phyloP scores from a whole-genome alignment of 2,113 vertebrate genomes.

The Perca flavescens region DNA sequence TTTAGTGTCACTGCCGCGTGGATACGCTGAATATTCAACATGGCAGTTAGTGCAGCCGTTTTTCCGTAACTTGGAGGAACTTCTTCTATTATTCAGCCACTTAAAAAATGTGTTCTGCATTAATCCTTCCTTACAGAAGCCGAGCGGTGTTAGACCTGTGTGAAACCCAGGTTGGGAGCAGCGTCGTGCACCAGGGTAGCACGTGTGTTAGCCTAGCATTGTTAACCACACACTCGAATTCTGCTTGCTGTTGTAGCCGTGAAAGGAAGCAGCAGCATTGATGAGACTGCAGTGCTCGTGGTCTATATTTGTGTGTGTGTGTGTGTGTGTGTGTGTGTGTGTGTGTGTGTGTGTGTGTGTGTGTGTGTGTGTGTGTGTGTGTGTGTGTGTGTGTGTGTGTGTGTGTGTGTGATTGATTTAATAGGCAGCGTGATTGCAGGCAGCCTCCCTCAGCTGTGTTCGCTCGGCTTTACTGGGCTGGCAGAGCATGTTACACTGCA shows the following conservation, averaged over 20 bases:
- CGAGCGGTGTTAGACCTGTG: not conserved
- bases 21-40: too few relatives aligned
- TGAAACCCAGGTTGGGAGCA: not conserved
- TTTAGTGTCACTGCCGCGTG: too few relatives aligned
- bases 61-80: too few relatives aligned
- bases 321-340: not conserved
- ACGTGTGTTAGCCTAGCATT: slow-evolving; percentile 9
- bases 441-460: slow-evolving; percentile 66
- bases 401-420: too few relatives aligned
- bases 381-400: slow-evolving; percentile 11
- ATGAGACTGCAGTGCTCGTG: slow-evolving; percentile 75
- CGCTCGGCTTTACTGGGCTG: slow-evolving; percentile 44
- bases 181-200: not conserved
- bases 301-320: slow-evolving; percentile 47
- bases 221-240: not conserved
- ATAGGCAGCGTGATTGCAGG: slow-evolving; percentile 75
- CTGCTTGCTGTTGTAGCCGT: not conserved
- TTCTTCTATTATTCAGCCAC: too few relatives aligned
- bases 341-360: slow-evolving; percentile 6
- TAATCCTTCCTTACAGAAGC: not conserved
- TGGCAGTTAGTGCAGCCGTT: too few relatives aligned
- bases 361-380: not conserved
- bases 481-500: slow-evolving; percentile 71
- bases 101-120: not conserved
- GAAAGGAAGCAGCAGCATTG: slow-evolving; percentile 65